Evolutionary conservation across 2,113 vertebrate genomes (phyloP).

Genomic region (Pithys albifrons): DNA sequence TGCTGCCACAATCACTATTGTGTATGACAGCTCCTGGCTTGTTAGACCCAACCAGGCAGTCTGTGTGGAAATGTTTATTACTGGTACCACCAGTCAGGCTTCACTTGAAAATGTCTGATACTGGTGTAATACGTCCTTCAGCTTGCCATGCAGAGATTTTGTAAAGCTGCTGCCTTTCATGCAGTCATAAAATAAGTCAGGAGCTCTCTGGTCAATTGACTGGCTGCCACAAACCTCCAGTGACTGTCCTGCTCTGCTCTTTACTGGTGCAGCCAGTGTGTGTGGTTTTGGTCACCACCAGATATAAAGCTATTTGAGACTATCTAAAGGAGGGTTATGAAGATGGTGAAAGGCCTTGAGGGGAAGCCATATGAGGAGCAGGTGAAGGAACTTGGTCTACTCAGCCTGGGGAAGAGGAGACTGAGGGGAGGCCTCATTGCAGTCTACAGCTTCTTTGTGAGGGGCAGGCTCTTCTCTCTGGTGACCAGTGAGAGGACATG

Average conservation of each 20-base stretch:
- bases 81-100: background rate
- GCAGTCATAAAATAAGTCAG: background rate
- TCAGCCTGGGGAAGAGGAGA: background rate
- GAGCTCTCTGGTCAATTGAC: background rate
- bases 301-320: background rate
- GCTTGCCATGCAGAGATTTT: background rate
- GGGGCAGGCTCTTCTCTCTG: background rate
- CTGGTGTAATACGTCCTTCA: background rate
- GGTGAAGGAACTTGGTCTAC: background rate
- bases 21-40: background rate
- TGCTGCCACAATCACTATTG: background rate
- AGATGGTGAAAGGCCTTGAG: background rate
- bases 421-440: background rate
- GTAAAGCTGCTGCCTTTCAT: background rate
- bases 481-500: background rate
- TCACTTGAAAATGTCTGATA: background rate
- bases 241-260: background rate
- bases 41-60: background rate
- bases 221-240: background rate
- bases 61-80: background rate
- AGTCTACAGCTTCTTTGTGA: fast-evolving
- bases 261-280: background rate
- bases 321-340: too few species aligned
- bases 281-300: background rate
- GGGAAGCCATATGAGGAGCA: fast-evolving